A percentile compares a stretch with the other conserved stretches of the same genome.
Evolutionary conservation across 2,888 invertebrate genomes (phyloP).

Genomic region (Anthophora plumipes): DNA sequence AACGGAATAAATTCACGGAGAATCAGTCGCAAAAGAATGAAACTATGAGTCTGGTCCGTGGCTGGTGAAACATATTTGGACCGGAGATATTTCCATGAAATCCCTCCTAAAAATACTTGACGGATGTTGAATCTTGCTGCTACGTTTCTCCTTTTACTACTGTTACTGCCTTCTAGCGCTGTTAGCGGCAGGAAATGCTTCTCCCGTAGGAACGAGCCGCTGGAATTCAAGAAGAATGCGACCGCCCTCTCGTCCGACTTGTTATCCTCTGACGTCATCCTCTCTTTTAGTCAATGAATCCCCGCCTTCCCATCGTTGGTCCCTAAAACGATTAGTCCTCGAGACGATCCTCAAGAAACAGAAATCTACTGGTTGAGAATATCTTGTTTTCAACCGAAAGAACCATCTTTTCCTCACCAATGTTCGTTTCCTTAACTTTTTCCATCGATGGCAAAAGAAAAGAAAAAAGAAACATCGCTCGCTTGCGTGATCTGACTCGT

Average conservation of each 20-base stretch:
- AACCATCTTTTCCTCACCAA: neutral
- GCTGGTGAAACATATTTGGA: constrained; percentile 20
- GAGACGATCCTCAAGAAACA: constrained; percentile 21
- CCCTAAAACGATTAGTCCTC: constrained; percentile 58
- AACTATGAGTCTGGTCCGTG: constrained; percentile 2
- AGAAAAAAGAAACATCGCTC: neutral
- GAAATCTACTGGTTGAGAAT: constrained; percentile 24
- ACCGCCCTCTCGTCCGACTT: constrained; percentile 68
- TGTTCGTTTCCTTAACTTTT: neutral
- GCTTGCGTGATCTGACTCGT: constrained; percentile 31
- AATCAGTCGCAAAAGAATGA: constrained; percentile 15
- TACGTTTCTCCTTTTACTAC: constrained; percentile 47
- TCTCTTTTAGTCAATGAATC: constrained; percentile 77
- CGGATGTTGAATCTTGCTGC: constrained; percentile 57
- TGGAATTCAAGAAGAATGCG: constrained; percentile 78
- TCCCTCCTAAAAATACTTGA: constrained; percentile 66
- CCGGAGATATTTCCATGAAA: constrained; percentile 52
- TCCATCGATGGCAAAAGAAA: neutral
- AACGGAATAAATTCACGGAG: neutral
- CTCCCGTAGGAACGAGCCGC: constrained; percentile 72
- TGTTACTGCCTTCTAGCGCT: constrained; percentile 44
- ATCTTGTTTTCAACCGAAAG: neutral
- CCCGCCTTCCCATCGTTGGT: constrained; percentile 30
- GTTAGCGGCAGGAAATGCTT: constrained; percentile 76
- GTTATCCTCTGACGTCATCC: constrained; percentile 74